A percentile compares a stretch with the other conserved stretches of the same genome.
Conservation (phyloP, 2,113 vertebrate genomes). For the Hydropotes inermis region DNA sequence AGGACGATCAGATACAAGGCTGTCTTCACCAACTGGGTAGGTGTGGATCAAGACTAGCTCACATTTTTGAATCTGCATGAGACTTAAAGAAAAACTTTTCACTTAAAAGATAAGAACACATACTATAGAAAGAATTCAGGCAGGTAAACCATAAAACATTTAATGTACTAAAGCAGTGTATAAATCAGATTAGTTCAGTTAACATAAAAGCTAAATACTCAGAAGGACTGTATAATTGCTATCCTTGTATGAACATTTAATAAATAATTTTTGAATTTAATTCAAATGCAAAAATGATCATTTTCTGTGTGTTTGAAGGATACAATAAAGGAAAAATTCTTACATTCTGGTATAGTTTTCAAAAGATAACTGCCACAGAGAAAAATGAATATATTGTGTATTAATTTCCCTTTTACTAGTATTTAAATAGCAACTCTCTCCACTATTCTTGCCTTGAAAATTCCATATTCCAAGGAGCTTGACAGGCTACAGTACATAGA, state of each 20-base stretch:
- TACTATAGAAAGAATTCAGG: neutral
- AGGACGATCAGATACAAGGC: constrained; percentile 94
- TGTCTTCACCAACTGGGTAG: constrained; percentile 95
- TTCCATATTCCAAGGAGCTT: neutral
- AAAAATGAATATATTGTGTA: neutral
- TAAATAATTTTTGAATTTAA: neutral
- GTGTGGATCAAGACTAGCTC: constrained; percentile 98
- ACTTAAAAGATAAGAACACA: constrained; percentile 43
- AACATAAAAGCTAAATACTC: constrained; percentile 22
- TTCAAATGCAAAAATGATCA: constrained; percentile 9
- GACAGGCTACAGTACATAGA: neutral
- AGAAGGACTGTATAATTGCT: neutral
- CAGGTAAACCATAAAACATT: constrained; percentile 1
- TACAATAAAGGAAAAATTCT: constrained; percentile 21
- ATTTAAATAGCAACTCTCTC: neutral
- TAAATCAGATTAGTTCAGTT: neutral
- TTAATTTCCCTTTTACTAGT: neutral
- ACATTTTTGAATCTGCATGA: constrained; percentile 99
- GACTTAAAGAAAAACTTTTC: constrained; percentile 80
- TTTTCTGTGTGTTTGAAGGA: neutral
- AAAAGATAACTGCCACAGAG: neutral
- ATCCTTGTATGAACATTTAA: neutral
- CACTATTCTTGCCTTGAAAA: neutral
- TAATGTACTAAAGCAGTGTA: neutral
- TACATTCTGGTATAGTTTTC: constrained; percentile 15